phyloP scores from a whole-genome alignment of 2,888 invertebrate species.

The Xylota segnis region DNA sequence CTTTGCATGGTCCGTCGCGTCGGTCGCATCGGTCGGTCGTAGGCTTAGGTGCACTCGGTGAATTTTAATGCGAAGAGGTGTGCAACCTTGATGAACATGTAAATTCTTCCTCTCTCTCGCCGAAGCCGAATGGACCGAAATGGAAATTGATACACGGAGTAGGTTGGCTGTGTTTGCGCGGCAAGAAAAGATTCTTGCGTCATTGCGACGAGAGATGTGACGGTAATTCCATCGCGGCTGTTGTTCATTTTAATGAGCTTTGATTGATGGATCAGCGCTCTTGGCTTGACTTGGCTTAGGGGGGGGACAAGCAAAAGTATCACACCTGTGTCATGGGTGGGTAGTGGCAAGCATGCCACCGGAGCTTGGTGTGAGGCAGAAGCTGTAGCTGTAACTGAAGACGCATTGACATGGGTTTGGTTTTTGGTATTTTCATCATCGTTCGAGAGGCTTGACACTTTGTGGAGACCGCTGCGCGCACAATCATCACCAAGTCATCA shows the following conservation, averaged over 20 bases:
- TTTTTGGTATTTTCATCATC: conserved; percentile 19
- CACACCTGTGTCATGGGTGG: conserved; percentile 77
- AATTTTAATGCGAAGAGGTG: conserved; percentile 72
- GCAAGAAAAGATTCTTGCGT: conserved; percentile 56
- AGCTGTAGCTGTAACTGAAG: conserved; percentile 13
- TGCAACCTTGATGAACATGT: conserved; percentile 75
- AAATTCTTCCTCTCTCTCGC: conserved; percentile 59
- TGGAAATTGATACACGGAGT: conserved; percentile 55
- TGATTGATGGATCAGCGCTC: conserved; percentile 76
- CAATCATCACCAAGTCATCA: conserved; percentile 59
- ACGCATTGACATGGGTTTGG: conserved; percentile 74
- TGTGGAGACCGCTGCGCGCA: conserved; percentile 51
- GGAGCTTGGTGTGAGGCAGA: conserved; percentile 24
- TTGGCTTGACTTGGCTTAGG: conserved; percentile 9
- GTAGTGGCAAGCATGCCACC: conserved; percentile 68
- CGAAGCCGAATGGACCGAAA: conserved; percentile 15
- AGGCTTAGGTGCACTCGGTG: conserved; percentile 56
- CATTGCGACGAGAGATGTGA: conserved; percentile 49
- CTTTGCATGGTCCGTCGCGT: not conserved
- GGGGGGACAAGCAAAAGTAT: conserved; percentile 60
- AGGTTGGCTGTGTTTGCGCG: not conserved
- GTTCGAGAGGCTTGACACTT: conserved; percentile 67
- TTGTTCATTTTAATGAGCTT: conserved; percentile 76
- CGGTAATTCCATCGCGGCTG: conserved; percentile 63
- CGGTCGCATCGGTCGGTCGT: conserved; percentile 10